phyloP scores from a whole-genome alignment of 2,888 invertebrate genomes.

The Formica aserva region DNA sequence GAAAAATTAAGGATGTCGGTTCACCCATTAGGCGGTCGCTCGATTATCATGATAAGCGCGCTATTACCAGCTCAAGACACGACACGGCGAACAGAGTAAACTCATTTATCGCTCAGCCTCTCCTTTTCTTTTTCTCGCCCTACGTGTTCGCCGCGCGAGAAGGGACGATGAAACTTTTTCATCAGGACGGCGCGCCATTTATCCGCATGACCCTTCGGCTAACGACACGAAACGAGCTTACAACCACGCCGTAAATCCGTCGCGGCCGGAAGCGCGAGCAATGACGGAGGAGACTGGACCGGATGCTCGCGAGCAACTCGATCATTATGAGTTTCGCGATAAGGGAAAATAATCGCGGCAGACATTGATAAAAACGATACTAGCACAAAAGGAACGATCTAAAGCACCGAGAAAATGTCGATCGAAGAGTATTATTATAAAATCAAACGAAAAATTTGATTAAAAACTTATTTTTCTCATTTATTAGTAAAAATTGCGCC shows the following conservation, averaged over 20 bases:
- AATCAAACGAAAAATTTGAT: not conserved
- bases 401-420: not conserved
- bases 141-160: conserved; percentile 10
- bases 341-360: not conserved
- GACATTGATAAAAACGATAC: not conserved
- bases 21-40: conserved; percentile 11
- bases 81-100: conserved; percentile 58
- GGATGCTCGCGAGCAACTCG: conserved; percentile 57
- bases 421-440: not conserved
- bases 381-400: not conserved
- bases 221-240: conserved; percentile 78
- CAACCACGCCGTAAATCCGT: conserved; percentile 76
- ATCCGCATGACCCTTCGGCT: conserved; percentile 68
- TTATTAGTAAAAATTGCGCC: not conserved
- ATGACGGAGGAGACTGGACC: conserved; percentile 49
- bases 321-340: conserved; percentile 27
- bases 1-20: not conserved
- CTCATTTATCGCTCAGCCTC: conserved; percentile 54
- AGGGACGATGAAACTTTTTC: conserved; percentile 76
- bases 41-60: conserved; percentile 48
- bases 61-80: conserved; percentile 34
- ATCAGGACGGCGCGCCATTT: conserved; percentile 74
- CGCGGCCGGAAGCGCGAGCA: conserved; percentile 63
- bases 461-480: not conserved
- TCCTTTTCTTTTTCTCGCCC: conserved; percentile 41